A percentile compares a stretch with the other conserved stretches of the same genome.
Conservation (phyloP, 2,888 invertebrate genomes). For the Lasioglossum oenotherae region DNA sequence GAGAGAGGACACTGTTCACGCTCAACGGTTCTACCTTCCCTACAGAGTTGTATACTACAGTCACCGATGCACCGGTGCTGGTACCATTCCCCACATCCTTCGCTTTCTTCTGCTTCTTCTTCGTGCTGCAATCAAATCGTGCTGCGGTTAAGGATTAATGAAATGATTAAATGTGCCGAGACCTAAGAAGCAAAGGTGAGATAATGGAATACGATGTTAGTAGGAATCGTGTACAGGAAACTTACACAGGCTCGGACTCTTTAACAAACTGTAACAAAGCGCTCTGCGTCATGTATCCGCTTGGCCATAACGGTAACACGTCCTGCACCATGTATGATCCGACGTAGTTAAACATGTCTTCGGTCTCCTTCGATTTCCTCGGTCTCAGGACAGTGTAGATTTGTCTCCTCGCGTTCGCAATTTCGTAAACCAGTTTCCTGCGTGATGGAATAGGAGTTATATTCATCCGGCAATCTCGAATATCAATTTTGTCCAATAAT, state of each 20-base stretch:
- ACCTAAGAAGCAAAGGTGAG: neutral
- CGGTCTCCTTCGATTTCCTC: slow-evolving; percentile 79
- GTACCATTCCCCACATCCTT: slow-evolving; percentile 69
- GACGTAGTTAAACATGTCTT: slow-evolving; percentile 85
- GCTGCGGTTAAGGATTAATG: slow-evolving; percentile 21
- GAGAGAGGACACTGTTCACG: slow-evolving; percentile 46
- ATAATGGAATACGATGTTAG: neutral
- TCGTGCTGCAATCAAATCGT: slow-evolving; percentile 75
- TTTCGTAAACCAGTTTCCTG: slow-evolving; percentile 78
- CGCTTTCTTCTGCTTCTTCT: slow-evolving; percentile 79
- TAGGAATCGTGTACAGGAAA: slow-evolving; percentile 12
- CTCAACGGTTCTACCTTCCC: slow-evolving; percentile 60
- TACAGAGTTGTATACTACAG: slow-evolving; percentile 53
- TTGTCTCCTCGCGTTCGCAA: slow-evolving; percentile 76
- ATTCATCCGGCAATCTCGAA: neutral
- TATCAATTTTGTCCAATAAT: neutral
- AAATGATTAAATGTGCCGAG: slow-evolving; percentile 1
- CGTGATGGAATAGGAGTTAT: slow-evolving; percentile 6
- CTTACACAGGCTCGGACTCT: slow-evolving; percentile 64
- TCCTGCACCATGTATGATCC: slow-evolving; percentile 86
- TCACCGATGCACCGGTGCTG: slow-evolving; percentile 48
- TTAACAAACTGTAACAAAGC: slow-evolving; percentile 81
- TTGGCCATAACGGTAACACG: slow-evolving; percentile 89
- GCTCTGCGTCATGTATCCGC: slow-evolving; percentile 88
- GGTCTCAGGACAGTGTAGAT: slow-evolving; percentile 85